Evolutionary conservation across 2,888 invertebrate genomes (phyloP), one percentile per base, ranked within the genome.

Genomic region (Pseudeuparius sepicola): DNA sequence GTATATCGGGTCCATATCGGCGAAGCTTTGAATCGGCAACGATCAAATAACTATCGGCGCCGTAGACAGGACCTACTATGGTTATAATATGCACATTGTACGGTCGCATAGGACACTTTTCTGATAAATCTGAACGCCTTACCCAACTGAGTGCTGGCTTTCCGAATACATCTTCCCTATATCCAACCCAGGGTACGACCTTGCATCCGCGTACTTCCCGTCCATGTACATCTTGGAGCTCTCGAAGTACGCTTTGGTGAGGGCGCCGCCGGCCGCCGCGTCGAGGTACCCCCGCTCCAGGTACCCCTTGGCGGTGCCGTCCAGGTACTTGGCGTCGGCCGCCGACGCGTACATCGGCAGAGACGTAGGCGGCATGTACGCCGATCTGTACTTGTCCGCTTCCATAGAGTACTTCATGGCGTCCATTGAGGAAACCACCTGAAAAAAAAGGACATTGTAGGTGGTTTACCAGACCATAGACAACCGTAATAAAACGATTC

Each of bases 361-460:
- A n/a, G 68, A 67, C 24, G 69, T 68, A 2, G 71, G 71, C 2
- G 71, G 71, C 66, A 72, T 75, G 63, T 81, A 82, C 1, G 73
- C 67, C 13, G 76, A 74, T 34, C 82, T 69, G 59, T 82, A 82
- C 50, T 82, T 82, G 50, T 82, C 82, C 0, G 78, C 77, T 46
- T 81, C 81, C 65, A 81, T 73, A 6, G 80, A 77, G 56, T 82
- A 81, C 54, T 81, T 81, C 78, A 81, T 80, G 10, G 74, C 73
- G 54, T 82, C 82, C 79, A 82, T 80, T 42, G 80, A 71, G 31
- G 76, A 75, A 4, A 76, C 77, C 40, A 81, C 75, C 80, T 80
- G 71, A 1, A 70, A 71, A 27, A 39, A 41, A 32, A n/a, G n/a
- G n/a, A n/a, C n/a, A n/a, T n/a, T n/a, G n/a, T n/a, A n/a, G n/a